A percentile compares a stretch with the other conserved stretches of the same genome.
phyloP scores from a whole-genome alignment of 2,113 vertebrate genomes.

The Centropus bengalensis region DNA sequence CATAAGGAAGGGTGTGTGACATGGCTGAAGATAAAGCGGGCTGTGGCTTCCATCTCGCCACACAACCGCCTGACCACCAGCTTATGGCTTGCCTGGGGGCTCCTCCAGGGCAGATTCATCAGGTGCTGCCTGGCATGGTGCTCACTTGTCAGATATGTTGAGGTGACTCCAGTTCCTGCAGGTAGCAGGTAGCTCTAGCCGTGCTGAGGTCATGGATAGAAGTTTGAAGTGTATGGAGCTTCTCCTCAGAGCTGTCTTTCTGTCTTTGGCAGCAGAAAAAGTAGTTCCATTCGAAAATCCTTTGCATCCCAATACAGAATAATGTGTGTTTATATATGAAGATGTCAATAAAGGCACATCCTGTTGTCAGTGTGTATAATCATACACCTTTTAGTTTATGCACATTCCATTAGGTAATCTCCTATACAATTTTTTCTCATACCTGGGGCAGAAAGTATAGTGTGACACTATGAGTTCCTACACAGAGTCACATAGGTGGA shows the following conservation, averaged over 20 bases:
- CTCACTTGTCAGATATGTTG: background rate
- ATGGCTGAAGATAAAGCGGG: fast-evolving
- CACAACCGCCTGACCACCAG: background rate
- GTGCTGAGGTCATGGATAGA: background rate
- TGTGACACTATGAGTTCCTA: background rate
- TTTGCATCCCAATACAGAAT: background rate
- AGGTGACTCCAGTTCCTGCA: background rate
- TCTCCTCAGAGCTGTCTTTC: background rate
- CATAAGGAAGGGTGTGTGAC: background rate
- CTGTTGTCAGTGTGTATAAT: background rate
- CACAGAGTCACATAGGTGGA: background rate
- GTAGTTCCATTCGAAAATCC: background rate
- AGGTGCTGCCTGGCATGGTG: background rate
- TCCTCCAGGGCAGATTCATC: background rate
- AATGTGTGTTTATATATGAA: background rate
- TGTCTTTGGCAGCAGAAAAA: background rate
- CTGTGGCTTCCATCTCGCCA: background rate
- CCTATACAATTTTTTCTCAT: background rate
- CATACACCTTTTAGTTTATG: background rate
- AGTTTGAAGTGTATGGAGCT: background rate
- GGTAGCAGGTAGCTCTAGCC: background rate
- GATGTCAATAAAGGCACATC: background rate
- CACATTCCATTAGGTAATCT: background rate
- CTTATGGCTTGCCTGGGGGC: background rate
- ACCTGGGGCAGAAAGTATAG: background rate